Evolutionary conservation across 2,888 invertebrate species (phyloP).

Genomic region (Eurytoma californica): DNA sequence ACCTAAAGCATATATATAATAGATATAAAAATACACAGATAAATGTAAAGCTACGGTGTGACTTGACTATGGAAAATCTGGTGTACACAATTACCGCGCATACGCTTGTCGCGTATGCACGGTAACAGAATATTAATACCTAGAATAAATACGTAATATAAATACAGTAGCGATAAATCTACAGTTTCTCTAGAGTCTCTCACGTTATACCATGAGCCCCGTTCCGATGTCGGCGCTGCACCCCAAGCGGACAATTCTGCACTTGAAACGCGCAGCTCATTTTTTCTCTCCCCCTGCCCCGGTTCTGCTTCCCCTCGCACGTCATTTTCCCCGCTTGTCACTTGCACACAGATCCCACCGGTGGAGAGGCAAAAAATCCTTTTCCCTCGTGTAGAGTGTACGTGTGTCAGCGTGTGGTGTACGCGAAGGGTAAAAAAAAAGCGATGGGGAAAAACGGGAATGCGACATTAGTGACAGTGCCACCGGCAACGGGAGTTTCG

Average conservation of each 20-base stretch:
- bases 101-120: background rate
- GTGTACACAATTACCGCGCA: slow-evolving; percentile 22
- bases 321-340: slow-evolving; percentile 32
- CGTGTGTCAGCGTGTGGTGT: background rate
- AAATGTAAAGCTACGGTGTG: slow-evolving; percentile 41
- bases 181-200: slow-evolving; percentile 17
- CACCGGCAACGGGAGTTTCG: slow-evolving; percentile 39
- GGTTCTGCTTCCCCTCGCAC: background rate
- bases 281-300: slow-evolving; percentile 9
- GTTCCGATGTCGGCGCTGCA: slow-evolving; percentile 3
- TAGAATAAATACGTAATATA: slow-evolving; percentile 18
- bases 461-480: slow-evolving; percentile 49
- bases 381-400: background rate
- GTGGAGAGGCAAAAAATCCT: background rate
- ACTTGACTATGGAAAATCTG: slow-evolving; percentile 23
- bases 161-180: slow-evolving; percentile 33
- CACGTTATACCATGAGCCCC: slow-evolving; percentile 29
- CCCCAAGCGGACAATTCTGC: background rate
- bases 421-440: background rate
- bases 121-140: background rate
- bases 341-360: slow-evolving; percentile 21
- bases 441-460: background rate
- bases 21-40: slow-evolving; percentile 33
- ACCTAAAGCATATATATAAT: slow-evolving; percentile 30
- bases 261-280: slow-evolving; percentile 1